Conservation (phyloP, 2,797 vertebrate species). For the Ctenosaura bakeri region DNA sequence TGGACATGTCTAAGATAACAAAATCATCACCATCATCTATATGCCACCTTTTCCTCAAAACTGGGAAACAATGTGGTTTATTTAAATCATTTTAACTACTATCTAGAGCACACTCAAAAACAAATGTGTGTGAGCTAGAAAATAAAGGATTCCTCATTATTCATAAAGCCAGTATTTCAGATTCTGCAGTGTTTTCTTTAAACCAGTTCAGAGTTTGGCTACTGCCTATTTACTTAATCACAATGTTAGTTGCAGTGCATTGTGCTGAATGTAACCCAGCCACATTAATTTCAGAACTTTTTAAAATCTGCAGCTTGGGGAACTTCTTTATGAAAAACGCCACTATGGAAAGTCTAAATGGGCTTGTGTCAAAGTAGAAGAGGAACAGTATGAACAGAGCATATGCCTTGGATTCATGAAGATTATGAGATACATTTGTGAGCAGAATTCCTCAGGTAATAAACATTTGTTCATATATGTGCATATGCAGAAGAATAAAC, state of each 20-base stretch:
- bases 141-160: background rate
- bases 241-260: no score
- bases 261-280: no score
- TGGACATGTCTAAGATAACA: background rate
- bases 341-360: constrained; percentile 89
- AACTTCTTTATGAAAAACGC: constrained; percentile 88
- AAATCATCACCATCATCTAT: background rate
- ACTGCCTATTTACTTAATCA: background rate
- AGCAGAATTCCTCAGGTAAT: constrained; percentile 90
- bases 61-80: no score
- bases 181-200: no score
- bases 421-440: constrained; percentile 93
- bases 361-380: constrained; percentile 88
- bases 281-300: background rate
- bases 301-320: constrained; percentile 81
- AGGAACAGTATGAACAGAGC: constrained; percentile 92
- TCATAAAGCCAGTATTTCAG: background rate
- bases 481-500: no score
- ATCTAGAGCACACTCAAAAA: background rate
- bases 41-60: no score
- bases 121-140: background rate
- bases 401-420: constrained; percentile 94
- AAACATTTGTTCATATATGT: background rate
- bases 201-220: background rate
- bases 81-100: background rate